These are phyloP conservation scores for Pinna nobilis DNA, from an alignment of 1,140 invertebrate genomes.

Conservation along the genomic window DNA sequence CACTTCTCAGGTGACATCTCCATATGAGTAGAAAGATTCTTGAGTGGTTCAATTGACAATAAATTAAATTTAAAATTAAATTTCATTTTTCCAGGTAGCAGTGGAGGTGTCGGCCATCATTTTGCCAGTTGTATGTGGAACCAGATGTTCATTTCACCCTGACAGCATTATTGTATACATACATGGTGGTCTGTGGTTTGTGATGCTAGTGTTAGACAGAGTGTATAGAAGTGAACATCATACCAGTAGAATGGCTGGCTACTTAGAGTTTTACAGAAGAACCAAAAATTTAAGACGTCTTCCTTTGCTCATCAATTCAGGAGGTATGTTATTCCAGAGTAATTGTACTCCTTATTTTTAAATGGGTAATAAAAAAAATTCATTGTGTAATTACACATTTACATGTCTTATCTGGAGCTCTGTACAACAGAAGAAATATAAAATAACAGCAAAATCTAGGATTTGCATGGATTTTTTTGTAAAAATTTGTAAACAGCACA, in stretches of 20 bases:
- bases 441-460: neutral
- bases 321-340: constrained; percentile 44
- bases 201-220: constrained; percentile 53
- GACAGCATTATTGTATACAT: constrained; percentile 48
- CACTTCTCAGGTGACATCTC: too few relatives aligned
- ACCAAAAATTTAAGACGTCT: constrained; percentile 59
- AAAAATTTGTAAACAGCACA: too few relatives aligned
- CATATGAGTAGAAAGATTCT: too few relatives aligned
- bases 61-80: too few relatives aligned
- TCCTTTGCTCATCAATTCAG: constrained; percentile 58
- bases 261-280: constrained; percentile 63
- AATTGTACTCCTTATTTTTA: too few relatives aligned
- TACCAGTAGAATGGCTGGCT: constrained; percentile 56
- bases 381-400: too few relatives aligned
- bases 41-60: too few relatives aligned
- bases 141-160: neutral
- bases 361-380: neutral
- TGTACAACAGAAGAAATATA: neutral
- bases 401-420: neutral
- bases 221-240: constrained; percentile 58
- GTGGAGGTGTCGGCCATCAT: constrained; percentile 42
- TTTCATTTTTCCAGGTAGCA: constrained; percentile 38
- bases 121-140: constrained; percentile 42
- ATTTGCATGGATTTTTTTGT: too few relatives aligned
- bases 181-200: constrained; percentile 61